A percentile compares a stretch with the other conserved stretches of the same genome.
These are phyloP conservation scores for Chymomyza procnemis DNA, from an alignment of 2,888 invertebrate genomes.

Conservation along the genomic window DNA sequence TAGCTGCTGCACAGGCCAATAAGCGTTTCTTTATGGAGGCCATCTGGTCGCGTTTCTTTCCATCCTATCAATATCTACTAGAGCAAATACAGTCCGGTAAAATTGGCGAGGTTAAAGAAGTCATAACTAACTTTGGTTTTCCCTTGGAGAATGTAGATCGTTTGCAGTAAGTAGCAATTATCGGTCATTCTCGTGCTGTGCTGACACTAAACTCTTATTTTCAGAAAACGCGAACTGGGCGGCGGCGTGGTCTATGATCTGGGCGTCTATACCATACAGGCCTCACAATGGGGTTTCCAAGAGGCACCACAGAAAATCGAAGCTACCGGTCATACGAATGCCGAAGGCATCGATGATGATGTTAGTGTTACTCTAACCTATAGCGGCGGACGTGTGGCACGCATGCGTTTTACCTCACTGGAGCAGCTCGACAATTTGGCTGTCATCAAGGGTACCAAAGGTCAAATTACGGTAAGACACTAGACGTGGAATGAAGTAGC, in stretches of 20 bases:
- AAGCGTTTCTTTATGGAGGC: constrained; percentile 92
- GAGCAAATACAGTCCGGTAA: constrained; percentile 83
- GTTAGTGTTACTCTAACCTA: constrained; percentile 73
- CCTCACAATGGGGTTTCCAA: constrained; percentile 85
- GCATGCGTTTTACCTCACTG: constrained; percentile 67
- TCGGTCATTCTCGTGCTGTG: neutral
- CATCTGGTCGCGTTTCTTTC: constrained; percentile 92
- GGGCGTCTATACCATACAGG: constrained; percentile 88
- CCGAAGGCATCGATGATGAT: constrained; percentile 83
- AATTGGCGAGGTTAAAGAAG: constrained; percentile 85
- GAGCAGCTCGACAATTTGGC: constrained; percentile 67
- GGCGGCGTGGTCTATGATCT: constrained; percentile 88
- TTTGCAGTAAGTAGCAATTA: constrained; percentile 59
- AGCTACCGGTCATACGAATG: constrained; percentile 84
- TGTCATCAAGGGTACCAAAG: constrained; percentile 76
- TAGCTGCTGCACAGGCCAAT: constrained; percentile 84
- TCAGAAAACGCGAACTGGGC: constrained; percentile 85
- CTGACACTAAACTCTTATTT: neutral
- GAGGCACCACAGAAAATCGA: constrained; percentile 85
- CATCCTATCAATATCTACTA: constrained; percentile 85
- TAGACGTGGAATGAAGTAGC: neutral
- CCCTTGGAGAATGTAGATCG: constrained; percentile 80
- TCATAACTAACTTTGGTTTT: constrained; percentile 85
- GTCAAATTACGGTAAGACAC: constrained; percentile 75
- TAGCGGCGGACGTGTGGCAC: constrained; percentile 68